A percentile compares a stretch with the other conserved stretches of the same genome.
These are phyloP conservation scores for Trichoplusia ni DNA, from an alignment of 1,140 invertebrate species.

Conservation along the genomic window DNA sequence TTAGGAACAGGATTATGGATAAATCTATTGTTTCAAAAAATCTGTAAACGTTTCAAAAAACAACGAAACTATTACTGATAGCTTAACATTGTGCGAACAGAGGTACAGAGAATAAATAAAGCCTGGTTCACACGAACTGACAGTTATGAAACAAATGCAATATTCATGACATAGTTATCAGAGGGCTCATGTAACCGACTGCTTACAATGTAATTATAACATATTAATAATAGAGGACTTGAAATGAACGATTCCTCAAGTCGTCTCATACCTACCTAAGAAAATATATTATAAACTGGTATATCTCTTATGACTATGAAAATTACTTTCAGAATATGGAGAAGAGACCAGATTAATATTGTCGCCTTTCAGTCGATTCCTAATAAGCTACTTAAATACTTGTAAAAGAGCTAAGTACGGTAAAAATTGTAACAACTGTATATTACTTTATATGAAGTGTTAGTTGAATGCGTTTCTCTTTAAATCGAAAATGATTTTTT, in stretches of 20 bases:
- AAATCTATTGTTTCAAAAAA: constrained; percentile 33
- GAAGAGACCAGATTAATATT: constrained; percentile 73
- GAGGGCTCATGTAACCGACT: neutral
- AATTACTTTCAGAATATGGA: constrained; percentile 51
- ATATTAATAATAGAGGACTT: constrained; percentile 1
- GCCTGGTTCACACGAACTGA: neutral
- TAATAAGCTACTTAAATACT: constrained; percentile 57
- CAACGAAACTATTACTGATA: neutral
- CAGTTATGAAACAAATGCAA: neutral
- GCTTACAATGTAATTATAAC: constrained; percentile 36
- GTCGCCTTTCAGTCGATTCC: constrained; percentile 71
- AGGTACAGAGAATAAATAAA: neutral
- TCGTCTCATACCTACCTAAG: constrained; percentile 38
- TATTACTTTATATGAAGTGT: constrained; percentile 11
- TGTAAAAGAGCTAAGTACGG: constrained; percentile 54
- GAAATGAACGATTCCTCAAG: constrained; percentile 56
- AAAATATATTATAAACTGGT: constrained; percentile 45
- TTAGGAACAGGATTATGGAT: constrained; percentile 51
- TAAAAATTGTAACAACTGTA: constrained; percentile 34
- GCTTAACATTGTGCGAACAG: neutral
- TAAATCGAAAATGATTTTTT: constrained; percentile 16
- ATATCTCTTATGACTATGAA: constrained; percentile 38
- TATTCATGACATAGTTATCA: neutral
- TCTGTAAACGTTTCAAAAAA: constrained; percentile 34
- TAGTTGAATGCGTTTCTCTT: neutral